Evolutionary conservation across 2,888 invertebrate species (phyloP).

Genomic region (Ichneumon xanthorius): DNA sequence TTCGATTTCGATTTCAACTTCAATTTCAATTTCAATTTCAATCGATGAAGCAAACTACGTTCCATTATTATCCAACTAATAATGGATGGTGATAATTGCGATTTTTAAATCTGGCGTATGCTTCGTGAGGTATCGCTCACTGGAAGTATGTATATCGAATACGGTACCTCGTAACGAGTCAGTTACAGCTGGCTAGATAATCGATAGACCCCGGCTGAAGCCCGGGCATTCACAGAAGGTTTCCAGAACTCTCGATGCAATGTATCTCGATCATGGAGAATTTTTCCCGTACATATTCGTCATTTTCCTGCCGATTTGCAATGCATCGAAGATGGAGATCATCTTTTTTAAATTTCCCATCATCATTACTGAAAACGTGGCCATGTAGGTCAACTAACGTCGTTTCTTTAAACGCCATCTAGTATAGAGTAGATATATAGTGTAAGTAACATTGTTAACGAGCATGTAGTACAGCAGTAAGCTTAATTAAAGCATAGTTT

Average conservation of each 20-base stretch:
- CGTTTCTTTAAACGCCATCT: too few species aligned
- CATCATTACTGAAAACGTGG: neutral
- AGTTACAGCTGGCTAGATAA: constrained; percentile 51
- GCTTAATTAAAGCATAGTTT: neutral
- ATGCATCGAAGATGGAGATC: too few species aligned
- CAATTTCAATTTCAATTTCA: too few species aligned
- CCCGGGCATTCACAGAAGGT: constrained; percentile 51
- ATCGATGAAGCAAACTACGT: neutral
- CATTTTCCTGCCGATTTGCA: neutral
- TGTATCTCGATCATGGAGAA: neutral
- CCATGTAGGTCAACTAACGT: neutral
- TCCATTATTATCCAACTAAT: too few species aligned
- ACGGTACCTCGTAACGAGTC: constrained; percentile 18
- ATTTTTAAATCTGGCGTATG: neutral
- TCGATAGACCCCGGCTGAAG: constrained; percentile 63
- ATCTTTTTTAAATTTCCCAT: too few species aligned
- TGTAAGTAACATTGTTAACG: neutral
- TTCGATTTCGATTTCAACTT: neutral
- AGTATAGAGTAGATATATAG: neutral
- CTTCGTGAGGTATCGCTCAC: neutral
- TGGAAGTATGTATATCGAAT: neutral
- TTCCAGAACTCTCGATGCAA: constrained; percentile 45
- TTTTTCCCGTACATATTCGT: neutral
- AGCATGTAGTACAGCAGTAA: neutral
- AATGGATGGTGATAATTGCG: too few species aligned